A percentile compares a stretch with the other conserved stretches of the same genome.
Evolutionary conservation across 2,113 vertebrate genomes (phyloP).

Genomic region (Numida meleagris): DNA sequence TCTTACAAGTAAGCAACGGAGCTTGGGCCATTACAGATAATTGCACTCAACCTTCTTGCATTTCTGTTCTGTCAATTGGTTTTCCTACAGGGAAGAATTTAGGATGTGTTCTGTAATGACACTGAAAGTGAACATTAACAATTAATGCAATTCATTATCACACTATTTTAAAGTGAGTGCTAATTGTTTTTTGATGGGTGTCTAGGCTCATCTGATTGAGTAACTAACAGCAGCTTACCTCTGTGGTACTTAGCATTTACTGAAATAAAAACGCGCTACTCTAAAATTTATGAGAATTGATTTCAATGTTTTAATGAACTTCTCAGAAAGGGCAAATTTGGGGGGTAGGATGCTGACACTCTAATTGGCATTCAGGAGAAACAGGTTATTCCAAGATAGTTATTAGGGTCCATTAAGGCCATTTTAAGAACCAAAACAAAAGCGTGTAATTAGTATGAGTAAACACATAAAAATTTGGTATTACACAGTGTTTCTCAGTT

Average conservation of each 20-base stretch:
- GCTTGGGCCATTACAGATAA: background rate
- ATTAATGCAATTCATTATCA: constrained; percentile 69
- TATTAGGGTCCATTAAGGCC: background rate
- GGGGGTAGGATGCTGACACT: background rate
- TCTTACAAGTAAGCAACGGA: background rate
- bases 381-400: background rate
- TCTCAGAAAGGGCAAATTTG: background rate
- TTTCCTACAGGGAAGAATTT: background rate
- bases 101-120: background rate
- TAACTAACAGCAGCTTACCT: background rate
- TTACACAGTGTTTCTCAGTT: background rate
- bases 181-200: constrained; percentile 14
- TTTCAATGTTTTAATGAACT: constrained; percentile 22
- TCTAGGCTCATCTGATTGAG: background rate
- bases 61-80: background rate
- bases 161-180: background rate
- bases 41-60: background rate
- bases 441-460: background rate
- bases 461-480: background rate
- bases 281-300: constrained; percentile 42
- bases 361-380: background rate
- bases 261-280: constrained; percentile 39
- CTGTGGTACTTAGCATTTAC: constrained; percentile 14
- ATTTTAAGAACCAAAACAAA: background rate
- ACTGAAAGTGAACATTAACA: constrained; percentile 52